Percentiles rank a stretch among this genome's conserved stretches.
phyloP scores from a whole-genome alignment of 2,113 vertebrate species.

The Macquaria ambigua region DNA sequence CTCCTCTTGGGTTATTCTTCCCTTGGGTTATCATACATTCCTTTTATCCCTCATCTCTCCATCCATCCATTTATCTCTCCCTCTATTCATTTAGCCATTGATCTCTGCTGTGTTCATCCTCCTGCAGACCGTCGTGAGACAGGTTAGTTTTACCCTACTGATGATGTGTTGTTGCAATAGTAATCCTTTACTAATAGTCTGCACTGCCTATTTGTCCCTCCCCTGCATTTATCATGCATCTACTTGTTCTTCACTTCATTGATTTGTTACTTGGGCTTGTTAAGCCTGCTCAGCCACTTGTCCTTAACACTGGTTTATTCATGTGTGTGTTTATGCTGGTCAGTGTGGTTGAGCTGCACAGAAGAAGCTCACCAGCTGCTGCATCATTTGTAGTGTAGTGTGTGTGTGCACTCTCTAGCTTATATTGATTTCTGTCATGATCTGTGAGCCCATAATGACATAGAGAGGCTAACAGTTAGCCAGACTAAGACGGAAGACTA shows the following conservation, averaged over 20 bases:
- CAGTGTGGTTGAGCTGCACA: not conserved
- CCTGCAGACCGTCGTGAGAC: no score
- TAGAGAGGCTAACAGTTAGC: slow-evolving; percentile 11
- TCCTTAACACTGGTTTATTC: slow-evolving; percentile 38
- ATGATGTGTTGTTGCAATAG: no score
- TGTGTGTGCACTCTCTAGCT: not conserved
- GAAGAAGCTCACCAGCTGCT: slow-evolving; percentile 24
- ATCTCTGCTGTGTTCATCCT: slow-evolving; percentile 16
- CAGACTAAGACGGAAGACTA: slow-evolving; percentile 34
- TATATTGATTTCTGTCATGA: slow-evolving; percentile 41
- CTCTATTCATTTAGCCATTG: slow-evolving; percentile 42
- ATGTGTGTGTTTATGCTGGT: not conserved
- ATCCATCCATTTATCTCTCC: slow-evolving; percentile 15
- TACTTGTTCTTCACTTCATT: slow-evolving; percentile 21
- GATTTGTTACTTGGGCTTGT: slow-evolving; percentile 49
- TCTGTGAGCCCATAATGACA: slow-evolving; percentile 17
- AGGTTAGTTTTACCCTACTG: no score
- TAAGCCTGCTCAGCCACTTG: slow-evolving; percentile 27
- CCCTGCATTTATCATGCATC: slow-evolving; percentile 5
- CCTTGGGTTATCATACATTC: slow-evolving; percentile 37
- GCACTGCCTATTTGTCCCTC: not conserved
- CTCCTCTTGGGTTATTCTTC: slow-evolving; percentile 46
- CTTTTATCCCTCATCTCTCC: slow-evolving; percentile 14
- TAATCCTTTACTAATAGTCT: no score
- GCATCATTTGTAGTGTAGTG: not conserved